A percentile compares a stretch with the other conserved stretches of the same genome.
Conservation (phyloP, 2,113 vertebrate species). For the Ciconia maguari region DNA sequence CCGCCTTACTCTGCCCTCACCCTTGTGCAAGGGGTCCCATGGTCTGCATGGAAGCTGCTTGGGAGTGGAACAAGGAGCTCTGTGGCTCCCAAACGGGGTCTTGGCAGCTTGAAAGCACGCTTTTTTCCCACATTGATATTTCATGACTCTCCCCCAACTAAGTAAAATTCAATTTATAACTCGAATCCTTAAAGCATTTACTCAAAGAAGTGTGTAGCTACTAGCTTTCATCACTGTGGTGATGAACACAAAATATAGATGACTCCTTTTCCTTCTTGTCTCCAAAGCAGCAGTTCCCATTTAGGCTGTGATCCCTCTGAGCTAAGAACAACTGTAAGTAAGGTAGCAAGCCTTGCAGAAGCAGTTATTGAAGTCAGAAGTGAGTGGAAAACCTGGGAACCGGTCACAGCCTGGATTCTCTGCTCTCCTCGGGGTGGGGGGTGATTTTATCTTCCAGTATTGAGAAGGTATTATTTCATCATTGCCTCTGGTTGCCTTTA, state of each 20-base stretch:
- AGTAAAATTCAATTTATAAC: background rate
- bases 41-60: background rate
- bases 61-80: background rate
- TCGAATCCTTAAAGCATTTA: background rate
- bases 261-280: background rate
- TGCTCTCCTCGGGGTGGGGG: background rate
- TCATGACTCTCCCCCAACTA: background rate
- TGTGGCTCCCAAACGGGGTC: background rate
- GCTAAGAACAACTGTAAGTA: background rate
- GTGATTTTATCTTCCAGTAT: background rate
- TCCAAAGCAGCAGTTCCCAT: background rate
- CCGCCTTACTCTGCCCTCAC: background rate
- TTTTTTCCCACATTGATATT: fast-evolving
- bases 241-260: background rate
- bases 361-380: background rate
- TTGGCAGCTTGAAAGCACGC: background rate
- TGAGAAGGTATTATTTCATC: background rate
- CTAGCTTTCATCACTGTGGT: background rate
- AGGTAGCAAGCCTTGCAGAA: background rate
- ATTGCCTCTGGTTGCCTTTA: background rate
- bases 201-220: background rate
- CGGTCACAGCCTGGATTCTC: background rate
- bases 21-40: fast-evolving
- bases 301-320: background rate
- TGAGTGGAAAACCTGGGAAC: background rate